Base-by-base conservation (phyloP, 2,797 vertebrate genomes). In the Oophaga sylvatica region DNA sequence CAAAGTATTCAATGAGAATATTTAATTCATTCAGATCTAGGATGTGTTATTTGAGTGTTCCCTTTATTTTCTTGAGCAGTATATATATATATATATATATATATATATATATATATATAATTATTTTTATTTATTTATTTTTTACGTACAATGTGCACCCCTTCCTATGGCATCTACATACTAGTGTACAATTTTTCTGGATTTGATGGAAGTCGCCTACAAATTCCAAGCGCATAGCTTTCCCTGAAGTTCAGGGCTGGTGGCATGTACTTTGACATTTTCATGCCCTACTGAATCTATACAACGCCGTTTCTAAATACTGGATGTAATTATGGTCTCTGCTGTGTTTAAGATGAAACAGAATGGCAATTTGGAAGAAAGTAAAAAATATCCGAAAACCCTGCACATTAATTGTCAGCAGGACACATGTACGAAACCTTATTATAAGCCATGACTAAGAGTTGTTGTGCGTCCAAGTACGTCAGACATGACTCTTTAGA, bases 401-500 rank as follows among this genome's bases (percentile, higher is more conserved):
- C 75, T 75, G 75, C 48, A 77, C 75, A 56, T 77, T 75, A 75
- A 75, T 75, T n/a, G 48, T 56, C 75, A 77, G 75, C 75, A 77
- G 75, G 75, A 56, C 75, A 56, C 22, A 77, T 56, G 75, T 77
- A 77, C 45, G 45, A 77, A 77, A 53, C 75, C 75, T 77, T 77
- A 56, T 77, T 77, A 56, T 56, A 77, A 77, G n/a, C 22, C 22
- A 56, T 77, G 75, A 77, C 75, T 77, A 77, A 77, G 73, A 76
- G 75, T 48, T 56, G 53, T 77, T 77, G 22, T 56, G 48, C 12
- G 45, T 77, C 48, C 48, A 77, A 26, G 53, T 77, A 77, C 75
- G 48, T 77, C 75, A 56, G 45, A 26, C 19, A 22, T 75, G 41
- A 41, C 70, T 73, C 70, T 41, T 73, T 53, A 53, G 11, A 22